Conservation (phyloP, 2,797 vertebrate genomes). For the Catostomus latipinnis region DNA sequence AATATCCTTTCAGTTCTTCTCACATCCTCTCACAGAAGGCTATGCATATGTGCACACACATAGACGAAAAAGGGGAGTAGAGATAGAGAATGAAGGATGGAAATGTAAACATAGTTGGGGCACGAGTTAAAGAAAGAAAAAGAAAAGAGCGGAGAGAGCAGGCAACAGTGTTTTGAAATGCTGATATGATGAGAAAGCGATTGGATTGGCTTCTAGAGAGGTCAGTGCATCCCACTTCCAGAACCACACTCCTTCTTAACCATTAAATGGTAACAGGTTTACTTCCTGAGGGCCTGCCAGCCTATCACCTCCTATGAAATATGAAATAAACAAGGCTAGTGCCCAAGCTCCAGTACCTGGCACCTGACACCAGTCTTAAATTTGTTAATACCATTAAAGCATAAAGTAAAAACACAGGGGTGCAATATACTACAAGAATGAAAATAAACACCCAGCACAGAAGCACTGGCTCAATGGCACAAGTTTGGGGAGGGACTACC, state of each 20-base stretch:
- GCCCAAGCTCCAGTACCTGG: too few relatives aligned
- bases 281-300: conserved; percentile 41
- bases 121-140: neutral
- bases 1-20: conserved; percentile 94
- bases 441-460: neutral
- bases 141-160: conserved; percentile 21
- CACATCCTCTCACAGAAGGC: conserved; percentile 71
- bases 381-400: neutral
- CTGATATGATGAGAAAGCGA: conserved; percentile 57
- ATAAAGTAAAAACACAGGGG: conserved; percentile 61
- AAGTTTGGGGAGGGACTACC: too few relatives aligned
- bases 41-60: conserved; percentile 65
- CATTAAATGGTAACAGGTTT: conserved; percentile 5
- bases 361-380: neutral
- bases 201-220: conserved; percentile 60
- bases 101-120: conserved; percentile 56
- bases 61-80: conserved; percentile 40
- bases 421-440: neutral
- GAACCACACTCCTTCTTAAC: neutral
- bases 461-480: too few relatives aligned
- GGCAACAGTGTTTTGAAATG: conserved; percentile 35
- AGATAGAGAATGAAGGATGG: conserved; percentile 63
- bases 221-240: conserved; percentile 66
- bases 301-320: conserved; percentile 35
- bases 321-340: too few relatives aligned